Evolutionary conservation across 2,797 vertebrate genomes (phyloP).

Genomic region (Momotus momota): DNA sequence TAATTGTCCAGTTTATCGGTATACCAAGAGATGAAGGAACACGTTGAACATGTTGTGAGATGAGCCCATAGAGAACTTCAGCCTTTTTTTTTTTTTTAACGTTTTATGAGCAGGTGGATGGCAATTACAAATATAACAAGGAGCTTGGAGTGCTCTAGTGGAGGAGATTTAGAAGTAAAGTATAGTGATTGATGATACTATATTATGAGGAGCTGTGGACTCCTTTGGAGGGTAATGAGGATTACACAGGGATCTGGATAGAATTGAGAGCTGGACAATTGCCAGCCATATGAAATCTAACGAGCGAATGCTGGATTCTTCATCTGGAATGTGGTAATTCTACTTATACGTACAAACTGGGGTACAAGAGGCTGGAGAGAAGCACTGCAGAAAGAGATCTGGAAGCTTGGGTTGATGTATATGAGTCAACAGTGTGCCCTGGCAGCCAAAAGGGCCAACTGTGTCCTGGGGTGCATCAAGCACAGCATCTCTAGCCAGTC

Average conservation of each 20-base stretch:
- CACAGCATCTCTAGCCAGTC: fast-evolving
- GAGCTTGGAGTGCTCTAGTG: neutral
- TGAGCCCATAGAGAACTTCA: neutral
- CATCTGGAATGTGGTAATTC: fast-evolving
- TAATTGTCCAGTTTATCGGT: neutral
- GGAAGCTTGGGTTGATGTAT: too few species aligned
- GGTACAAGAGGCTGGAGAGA: fast-evolving
- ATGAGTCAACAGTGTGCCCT: too few species aligned
- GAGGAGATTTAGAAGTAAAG: neutral
- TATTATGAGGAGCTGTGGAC: neutral
- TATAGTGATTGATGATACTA: neutral
- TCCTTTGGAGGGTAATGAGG: too few species aligned
- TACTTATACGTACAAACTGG: neutral
- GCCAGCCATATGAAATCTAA: neutral
- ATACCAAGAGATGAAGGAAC: neutral
- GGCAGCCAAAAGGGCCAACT: too few species aligned
- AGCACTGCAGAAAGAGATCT: fast-evolving
- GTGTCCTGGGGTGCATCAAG: neutral
- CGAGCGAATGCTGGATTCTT: neutral
- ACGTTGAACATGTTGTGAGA: neutral
- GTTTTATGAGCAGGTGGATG: neutral
- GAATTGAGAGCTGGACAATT: neutral
- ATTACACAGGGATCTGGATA: neutral
- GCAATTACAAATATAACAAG: neutral
- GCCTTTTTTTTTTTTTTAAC: neutral